Conservation (phyloP, 2,888 invertebrate genomes). For the Eristalis intricaria region DNA sequence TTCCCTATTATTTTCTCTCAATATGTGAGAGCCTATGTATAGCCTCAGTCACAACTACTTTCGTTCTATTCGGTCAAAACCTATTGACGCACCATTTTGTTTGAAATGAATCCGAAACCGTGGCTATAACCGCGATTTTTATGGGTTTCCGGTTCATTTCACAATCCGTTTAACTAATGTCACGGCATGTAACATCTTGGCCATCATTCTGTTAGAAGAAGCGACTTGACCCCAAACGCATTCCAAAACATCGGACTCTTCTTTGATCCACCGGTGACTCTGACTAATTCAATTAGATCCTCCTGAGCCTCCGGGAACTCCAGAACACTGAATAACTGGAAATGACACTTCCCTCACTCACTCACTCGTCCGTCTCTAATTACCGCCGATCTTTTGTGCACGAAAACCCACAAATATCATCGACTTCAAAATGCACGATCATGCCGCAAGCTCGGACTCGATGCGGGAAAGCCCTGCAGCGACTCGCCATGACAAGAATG, state of each 20-base stretch:
- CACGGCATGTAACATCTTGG: too few species aligned
- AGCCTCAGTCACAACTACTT: too few species aligned
- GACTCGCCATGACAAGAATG: neutral
- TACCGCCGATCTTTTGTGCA: neutral
- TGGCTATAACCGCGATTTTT: too few species aligned
- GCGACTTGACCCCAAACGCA: neutral
- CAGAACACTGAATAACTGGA: neutral
- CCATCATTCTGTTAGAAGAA: too few species aligned
- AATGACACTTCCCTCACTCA: neutral
- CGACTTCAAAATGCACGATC: neutral
- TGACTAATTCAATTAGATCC: neutral
- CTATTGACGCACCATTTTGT: too few species aligned
- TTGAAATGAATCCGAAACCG: too few species aligned
- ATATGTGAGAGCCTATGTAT: too few species aligned
- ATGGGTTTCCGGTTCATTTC: too few species aligned
- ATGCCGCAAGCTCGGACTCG: neutral
- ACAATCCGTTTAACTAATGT: too few species aligned
- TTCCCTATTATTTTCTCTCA: too few species aligned
- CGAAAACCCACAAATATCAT: neutral
- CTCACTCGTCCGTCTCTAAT: neutral
- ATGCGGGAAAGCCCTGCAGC: conserved; percentile 11
- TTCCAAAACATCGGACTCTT: neutral
- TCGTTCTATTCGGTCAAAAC: too few species aligned
- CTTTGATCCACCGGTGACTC: neutral
- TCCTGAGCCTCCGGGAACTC: neutral